Percentiles rank a stretch among this genome's conserved stretches.
These are phyloP conservation scores for Eristalis arbustorum DNA, from an alignment of 2,888 invertebrate genomes.

Conservation along the genomic window DNA sequence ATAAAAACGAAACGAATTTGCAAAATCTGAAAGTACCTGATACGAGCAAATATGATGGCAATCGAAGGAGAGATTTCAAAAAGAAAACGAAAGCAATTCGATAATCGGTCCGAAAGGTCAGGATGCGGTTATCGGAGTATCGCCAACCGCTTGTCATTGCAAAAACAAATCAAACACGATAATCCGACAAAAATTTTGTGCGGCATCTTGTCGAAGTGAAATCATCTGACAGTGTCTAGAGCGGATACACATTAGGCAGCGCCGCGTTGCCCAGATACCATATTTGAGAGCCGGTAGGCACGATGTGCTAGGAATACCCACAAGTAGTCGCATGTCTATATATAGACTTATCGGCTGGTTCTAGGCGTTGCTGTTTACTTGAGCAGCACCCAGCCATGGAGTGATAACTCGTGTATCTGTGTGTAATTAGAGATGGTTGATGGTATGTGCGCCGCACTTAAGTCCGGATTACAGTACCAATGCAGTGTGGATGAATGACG, in stretches of 20 bases:
- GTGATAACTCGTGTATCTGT: constrained; percentile 11
- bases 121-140: constrained; percentile 33
- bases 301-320: background rate
- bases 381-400: constrained; percentile 3
- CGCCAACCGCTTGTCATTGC: constrained; percentile 2
- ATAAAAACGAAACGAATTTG: background rate
- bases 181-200: background rate
- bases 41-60: background rate
- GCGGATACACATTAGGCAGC: background rate
- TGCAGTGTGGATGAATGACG: background rate
- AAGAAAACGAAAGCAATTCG: constrained; percentile 37
- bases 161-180: background rate
- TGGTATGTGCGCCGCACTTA: constrained; percentile 17
- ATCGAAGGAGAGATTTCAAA: constrained; percentile 12
- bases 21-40: constrained; percentile 1
- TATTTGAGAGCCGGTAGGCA: constrained; percentile 2
- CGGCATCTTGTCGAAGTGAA: background rate
- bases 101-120: constrained; percentile 45
- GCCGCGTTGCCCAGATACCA: constrained; percentile 22
- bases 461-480: constrained; percentile 3
- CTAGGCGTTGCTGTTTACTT: background rate
- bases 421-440: constrained; percentile 43
- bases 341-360: constrained; percentile 6
- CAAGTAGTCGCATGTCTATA: background rate
- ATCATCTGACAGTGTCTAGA: background rate